Percentiles rank a stretch among this genome's conserved stretches.
Conservation (phyloP, 2,888 invertebrate genomes). For the Erynnis tages region DNA sequence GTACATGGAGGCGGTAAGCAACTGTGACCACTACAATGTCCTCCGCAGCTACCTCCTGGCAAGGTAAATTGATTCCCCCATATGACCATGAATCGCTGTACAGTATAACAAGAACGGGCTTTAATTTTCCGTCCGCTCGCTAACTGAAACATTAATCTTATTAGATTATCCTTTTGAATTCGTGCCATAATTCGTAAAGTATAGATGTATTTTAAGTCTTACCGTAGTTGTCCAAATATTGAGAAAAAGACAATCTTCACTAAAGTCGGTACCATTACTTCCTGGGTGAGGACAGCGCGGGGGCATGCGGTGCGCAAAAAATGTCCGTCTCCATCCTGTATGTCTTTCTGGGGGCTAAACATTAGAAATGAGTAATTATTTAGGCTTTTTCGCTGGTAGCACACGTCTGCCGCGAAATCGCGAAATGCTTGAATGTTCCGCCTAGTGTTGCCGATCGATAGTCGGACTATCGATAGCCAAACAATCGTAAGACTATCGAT, state of each 20-base stretch:
- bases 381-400: no score
- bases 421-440: no score
- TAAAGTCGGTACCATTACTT: slow-evolving; percentile 53
- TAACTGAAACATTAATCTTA: slow-evolving; percentile 55
- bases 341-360: slow-evolving; percentile 86
- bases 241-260: slow-evolving; percentile 93
- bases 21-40: slow-evolving; percentile 86
- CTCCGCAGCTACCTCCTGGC: slow-evolving; percentile 87
- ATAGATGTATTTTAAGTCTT: slow-evolving; percentile 23
- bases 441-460: no score
- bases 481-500: no score
- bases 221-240: slow-evolving; percentile 95
- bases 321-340: slow-evolving; percentile 86
- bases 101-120: slow-evolving; percentile 86
- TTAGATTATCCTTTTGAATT: background rate
- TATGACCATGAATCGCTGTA: slow-evolving; percentile 83
- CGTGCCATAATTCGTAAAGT: slow-evolving; percentile 3
- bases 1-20: slow-evolving; percentile 86
- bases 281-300: slow-evolving; percentile 85
- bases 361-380: no score
- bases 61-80: slow-evolving; percentile 80
- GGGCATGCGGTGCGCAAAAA: slow-evolving; percentile 85
- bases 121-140: slow-evolving; percentile 73
- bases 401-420: no score
- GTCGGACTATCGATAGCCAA: no score